Base-by-base conservation (phyloP, 1,140 invertebrate species). In the Drosophila kepulauana region DNA sequence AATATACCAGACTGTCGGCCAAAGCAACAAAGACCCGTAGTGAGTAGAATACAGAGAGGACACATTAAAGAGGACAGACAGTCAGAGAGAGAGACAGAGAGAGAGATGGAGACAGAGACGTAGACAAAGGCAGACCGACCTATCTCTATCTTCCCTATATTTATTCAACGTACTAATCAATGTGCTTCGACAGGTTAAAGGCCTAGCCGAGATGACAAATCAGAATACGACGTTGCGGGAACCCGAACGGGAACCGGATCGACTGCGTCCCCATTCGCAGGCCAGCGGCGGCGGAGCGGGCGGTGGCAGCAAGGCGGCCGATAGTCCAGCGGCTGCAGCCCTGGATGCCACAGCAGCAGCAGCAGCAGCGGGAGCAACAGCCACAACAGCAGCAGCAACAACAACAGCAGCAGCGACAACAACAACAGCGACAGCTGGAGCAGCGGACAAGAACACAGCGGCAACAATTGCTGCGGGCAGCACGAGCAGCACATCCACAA, bases 141-240 rank as follows among this genome's bases (percentile, higher is more conserved):
- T 28, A 15, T 28, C 38, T 28, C 25, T 41, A 30, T 58, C n/a
- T 5, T 13, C 20, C 13, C 20, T 43, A 35, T 59, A 11, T 5
- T 30, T 16, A 10, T 46, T 10, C 2, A 11, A 45, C 5, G 48
- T 11, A 6, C n/a, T 56, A 6, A 4, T 3, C 8, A 0, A 6
- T 20, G 6, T 88, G 79, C 52, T 49, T 3, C 10, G 11, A 3
- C 75, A 95, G 94, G 96, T 97, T 64, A 97, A 98, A 94, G 97
- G 97, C 89, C 94, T 98, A 87, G 97, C 97, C 93, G 97, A 98
- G 94, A 98, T 97, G 96, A 97, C 96, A 82, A 96, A 96, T 92
- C 94, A 96, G 92, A 96, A 95, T 89, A 94, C 94, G 79, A 94
- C 93, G 67, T 93, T 94, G 72, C 78, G 92, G 35, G 92, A 93